Percentiles rank a stretch among this genome's conserved stretches.
phyloP scores from a whole-genome alignment of 2,797 vertebrate genomes.

The Neosilurus hyrtlii region DNA sequence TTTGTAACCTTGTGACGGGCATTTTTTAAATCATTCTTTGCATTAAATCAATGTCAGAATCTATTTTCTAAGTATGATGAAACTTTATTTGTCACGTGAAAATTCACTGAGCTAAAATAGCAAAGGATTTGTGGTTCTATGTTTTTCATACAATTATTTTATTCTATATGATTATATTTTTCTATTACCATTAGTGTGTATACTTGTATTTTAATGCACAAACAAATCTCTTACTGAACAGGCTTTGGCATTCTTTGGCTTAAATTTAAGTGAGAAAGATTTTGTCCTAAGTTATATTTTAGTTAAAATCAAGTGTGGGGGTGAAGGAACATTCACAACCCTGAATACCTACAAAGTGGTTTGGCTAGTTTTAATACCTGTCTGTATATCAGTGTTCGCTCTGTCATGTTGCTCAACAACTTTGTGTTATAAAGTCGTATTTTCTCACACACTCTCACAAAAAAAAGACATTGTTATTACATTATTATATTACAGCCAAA shows the following conservation, averaged over 20 bases:
- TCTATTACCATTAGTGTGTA: too few species aligned
- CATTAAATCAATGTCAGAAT: background rate
- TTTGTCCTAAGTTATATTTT: background rate
- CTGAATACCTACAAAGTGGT: too few species aligned
- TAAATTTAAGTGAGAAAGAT: background rate
- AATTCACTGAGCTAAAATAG: background rate
- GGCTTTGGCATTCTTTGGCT: too few species aligned
- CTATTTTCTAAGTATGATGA: background rate
- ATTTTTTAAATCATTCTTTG: background rate
- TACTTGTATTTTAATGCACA: too few species aligned
- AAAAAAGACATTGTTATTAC: too few species aligned
- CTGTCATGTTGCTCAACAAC: background rate
- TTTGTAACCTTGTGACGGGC: background rate
- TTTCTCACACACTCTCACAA: background rate
- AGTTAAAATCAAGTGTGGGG: background rate
- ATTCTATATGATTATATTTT: too few species aligned
- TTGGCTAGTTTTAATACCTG: too few species aligned
- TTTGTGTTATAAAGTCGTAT: background rate
- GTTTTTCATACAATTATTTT: too few species aligned
- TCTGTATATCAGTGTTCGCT: background rate
- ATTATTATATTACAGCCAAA: background rate
- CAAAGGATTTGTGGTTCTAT: background rate
- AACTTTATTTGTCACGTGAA: background rate
- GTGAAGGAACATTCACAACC: background rate
- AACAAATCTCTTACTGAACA: too few species aligned